A percentile compares a stretch with the other conserved stretches of the same genome.
These are phyloP conservation scores for Tenodera sinensis DNA, from an alignment of 2,888 invertebrate species.

Conservation along the genomic window DNA sequence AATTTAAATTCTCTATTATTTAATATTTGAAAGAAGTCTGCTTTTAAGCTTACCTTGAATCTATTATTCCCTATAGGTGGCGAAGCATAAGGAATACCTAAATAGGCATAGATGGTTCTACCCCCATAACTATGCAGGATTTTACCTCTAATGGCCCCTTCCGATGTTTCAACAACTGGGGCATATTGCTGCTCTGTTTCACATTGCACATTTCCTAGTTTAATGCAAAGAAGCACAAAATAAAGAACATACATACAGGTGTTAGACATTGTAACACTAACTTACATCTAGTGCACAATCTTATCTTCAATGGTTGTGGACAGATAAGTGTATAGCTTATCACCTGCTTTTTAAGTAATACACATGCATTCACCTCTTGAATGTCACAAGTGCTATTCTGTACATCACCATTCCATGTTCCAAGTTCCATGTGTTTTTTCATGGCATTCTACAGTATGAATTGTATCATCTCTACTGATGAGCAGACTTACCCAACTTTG, in stretches of 20 bases:
- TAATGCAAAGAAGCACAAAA: neutral
- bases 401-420: neutral
- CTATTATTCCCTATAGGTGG: slow-evolving; percentile 37
- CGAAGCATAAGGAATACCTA: slow-evolving; percentile 38
- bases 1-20: too few species aligned
- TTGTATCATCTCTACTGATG: too few species aligned
- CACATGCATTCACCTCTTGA: too few species aligned
- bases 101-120: slow-evolving; percentile 36
- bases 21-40: too few species aligned
- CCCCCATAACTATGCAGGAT: neutral
- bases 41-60: slow-evolving; percentile 35
- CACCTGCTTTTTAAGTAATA: neutral
- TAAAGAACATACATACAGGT: neutral
- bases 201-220: neutral
- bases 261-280: neutral
- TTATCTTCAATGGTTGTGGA: neutral
- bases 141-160: slow-evolving; percentile 13
- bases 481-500: too few species aligned
- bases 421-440: too few species aligned
- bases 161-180: neutral
- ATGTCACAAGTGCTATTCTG: neutral
- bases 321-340: neutral
- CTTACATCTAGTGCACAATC: neutral
- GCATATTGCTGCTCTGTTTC: neutral
- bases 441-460: too few species aligned